These are phyloP conservation scores for Microcebus tavaratra DNA, from an alignment of 2,113 vertebrate genomes.

Conservation along the genomic window DNA sequence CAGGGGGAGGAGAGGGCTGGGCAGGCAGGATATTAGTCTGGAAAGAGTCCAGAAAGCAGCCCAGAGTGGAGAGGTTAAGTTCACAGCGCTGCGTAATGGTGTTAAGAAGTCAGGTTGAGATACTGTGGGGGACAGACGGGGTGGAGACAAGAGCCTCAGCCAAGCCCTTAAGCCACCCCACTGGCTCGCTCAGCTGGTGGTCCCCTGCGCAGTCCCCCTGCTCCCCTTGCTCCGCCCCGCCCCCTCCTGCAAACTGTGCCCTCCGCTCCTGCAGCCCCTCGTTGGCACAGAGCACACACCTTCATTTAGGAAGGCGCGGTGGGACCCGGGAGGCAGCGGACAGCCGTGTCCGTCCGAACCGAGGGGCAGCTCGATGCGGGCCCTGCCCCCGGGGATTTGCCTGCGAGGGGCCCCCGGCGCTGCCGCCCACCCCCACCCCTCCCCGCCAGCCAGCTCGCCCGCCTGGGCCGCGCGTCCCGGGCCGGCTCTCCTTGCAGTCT, in stretches of 20 bases:
- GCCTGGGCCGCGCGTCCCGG: fast-evolving
- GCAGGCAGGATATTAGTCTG: background rate
- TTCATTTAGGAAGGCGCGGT: background rate
- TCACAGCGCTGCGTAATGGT: background rate
- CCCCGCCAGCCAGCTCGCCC: no score
- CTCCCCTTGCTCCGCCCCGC: no score
- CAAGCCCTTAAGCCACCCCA: background rate
- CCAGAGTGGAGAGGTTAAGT: background rate
- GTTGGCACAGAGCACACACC: background rate
- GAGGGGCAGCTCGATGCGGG: no score
- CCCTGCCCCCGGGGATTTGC: background rate
- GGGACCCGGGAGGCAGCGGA: background rate
- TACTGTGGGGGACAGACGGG: background rate
- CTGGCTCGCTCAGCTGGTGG: background rate
- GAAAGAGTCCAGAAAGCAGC: background rate
- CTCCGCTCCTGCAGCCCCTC: background rate
- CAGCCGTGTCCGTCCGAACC: background rate
- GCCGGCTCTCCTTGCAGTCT: slow-evolving; percentile 33
- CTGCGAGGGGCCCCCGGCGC: background rate
- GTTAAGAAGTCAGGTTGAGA: background rate
- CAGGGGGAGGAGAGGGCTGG: no score
- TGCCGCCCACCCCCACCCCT: no score
- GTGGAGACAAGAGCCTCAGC: background rate
- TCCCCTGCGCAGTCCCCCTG: background rate
- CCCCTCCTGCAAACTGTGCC: background rate